Percentiles rank a stretch among this genome's conserved stretches.
Evolutionary conservation across 2,888 invertebrate species (phyloP).

Genomic region (Barypeithes pellucidus): DNA sequence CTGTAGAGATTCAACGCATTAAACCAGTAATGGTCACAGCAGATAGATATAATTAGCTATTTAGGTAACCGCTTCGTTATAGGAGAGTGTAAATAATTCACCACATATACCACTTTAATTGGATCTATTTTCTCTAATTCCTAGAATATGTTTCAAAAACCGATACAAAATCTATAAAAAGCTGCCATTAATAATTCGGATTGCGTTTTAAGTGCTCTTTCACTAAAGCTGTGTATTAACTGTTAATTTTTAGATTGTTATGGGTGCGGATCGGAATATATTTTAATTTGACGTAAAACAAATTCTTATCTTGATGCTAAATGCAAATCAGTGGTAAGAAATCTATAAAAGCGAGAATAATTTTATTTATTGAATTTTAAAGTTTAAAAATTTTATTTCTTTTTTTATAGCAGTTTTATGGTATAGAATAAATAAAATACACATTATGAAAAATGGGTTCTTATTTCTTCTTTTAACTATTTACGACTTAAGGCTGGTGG

Average conservation of each 20-base stretch:
- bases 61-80: background rate
- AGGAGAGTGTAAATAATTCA: conserved; percentile 30
- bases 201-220: conserved; percentile 12
- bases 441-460: too few relatives aligned
- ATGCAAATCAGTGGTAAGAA: background rate
- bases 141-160: conserved; percentile 20
- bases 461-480: too few relatives aligned
- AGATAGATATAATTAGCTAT: conserved; percentile 8
- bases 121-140: conserved; percentile 34
- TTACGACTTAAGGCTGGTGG: too few relatives aligned
- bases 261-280: background rate
- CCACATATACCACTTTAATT: conserved; percentile 23
- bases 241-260: conserved; percentile 9
- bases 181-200: conserved; percentile 1
- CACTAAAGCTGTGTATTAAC: conserved; percentile 17
- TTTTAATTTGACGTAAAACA: too few relatives aligned
- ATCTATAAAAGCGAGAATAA: background rate
- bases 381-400: too few relatives aligned
- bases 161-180: conserved; percentile 13
- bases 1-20: too few relatives aligned
- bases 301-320: background rate
- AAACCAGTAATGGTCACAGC: too few relatives aligned
- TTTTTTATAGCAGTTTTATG: too few relatives aligned
- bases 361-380: too few relatives aligned
- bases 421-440: too few relatives aligned